phyloP scores from a whole-genome alignment of 37 sponge, comb jelly and placozoan genomes.

The Ianthella basta region DNA sequence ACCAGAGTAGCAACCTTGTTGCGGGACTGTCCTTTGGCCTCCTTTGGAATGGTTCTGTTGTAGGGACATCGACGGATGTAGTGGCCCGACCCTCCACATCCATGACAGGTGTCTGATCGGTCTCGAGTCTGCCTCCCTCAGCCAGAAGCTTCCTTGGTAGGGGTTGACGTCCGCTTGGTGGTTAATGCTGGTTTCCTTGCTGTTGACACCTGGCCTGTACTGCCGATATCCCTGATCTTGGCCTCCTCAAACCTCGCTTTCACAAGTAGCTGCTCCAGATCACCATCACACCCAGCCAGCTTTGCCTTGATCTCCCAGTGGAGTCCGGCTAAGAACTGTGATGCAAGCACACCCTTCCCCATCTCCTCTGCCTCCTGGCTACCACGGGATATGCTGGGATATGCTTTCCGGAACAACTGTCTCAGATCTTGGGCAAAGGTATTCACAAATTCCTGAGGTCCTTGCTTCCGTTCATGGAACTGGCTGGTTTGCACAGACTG shows the following conservation, averaged over 20 bases:
- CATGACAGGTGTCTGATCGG: too few relatives aligned
- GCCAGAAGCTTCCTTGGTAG: too few relatives aligned
- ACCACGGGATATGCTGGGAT: not conserved
- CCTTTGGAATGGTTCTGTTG: not conserved
- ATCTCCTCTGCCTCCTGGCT: conserved; percentile 31
- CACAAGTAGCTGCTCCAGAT: conserved; percentile 15
- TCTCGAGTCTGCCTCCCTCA: too few relatives aligned
- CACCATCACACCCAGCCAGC: conserved; percentile 23
- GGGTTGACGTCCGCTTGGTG: too few relatives aligned
- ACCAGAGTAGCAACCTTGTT: not conserved
- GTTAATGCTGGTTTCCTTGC: too few relatives aligned
- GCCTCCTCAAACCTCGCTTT: conserved; percentile 44
- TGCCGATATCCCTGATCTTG: conserved; percentile 7
- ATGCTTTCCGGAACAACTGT: conserved; percentile 48
- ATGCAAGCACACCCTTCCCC: conserved; percentile 40
- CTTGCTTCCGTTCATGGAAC: conserved; percentile 54
- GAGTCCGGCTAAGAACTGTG: conserved; percentile 60
- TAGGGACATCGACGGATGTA: not conserved
- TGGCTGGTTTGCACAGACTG: conserved; percentile 38
- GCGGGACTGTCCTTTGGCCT: not conserved
- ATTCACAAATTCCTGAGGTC: conserved; percentile 46
- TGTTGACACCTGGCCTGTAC: too few relatives aligned
- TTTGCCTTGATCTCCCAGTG: conserved; percentile 36
- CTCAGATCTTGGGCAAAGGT: conserved; percentile 56
- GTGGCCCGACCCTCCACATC: not conserved